These are phyloP conservation scores for Hirundo rustica DNA, from an alignment of 2,797 vertebrate species.

Conservation along the genomic window DNA sequence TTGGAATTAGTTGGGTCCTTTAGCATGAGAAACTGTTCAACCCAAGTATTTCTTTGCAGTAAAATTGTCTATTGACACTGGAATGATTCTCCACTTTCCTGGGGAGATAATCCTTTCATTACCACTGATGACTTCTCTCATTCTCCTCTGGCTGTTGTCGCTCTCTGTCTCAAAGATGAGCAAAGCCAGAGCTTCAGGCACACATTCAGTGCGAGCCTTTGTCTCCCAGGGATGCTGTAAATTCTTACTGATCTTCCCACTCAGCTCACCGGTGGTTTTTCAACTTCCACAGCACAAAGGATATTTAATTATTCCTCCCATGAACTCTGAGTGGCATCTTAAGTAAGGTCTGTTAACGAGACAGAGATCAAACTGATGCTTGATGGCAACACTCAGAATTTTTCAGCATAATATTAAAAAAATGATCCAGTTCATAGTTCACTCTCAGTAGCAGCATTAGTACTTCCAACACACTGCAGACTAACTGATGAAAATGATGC, in stretches of 20 bases:
- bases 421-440: not conserved
- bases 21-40: not conserved
- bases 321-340: not conserved
- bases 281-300: not conserved
- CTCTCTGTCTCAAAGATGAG: not conserved
- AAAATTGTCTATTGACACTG: not conserved
- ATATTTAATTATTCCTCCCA: not conserved
- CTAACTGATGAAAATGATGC: not conserved
- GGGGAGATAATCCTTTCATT: not conserved
- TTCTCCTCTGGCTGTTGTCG: not conserved
- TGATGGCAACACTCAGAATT: not conserved
- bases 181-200: not conserved
- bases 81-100: not conserved
- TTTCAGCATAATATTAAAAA: not conserved
- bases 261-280: not conserved
- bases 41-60: not conserved
- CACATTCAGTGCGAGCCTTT: not conserved
- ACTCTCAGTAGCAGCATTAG: not conserved
- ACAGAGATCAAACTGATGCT: not conserved
- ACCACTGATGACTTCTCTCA: not conserved
- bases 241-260: not conserved
- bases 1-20: not conserved
- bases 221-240: not conserved
- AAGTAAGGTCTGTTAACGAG: slow-evolving; percentile 1
- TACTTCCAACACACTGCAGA: not conserved